A percentile compares a stretch with the other conserved stretches of the same genome.
phyloP scores from a whole-genome alignment of 1,140 invertebrate species.

The Neodiprion pinetum region DNA sequence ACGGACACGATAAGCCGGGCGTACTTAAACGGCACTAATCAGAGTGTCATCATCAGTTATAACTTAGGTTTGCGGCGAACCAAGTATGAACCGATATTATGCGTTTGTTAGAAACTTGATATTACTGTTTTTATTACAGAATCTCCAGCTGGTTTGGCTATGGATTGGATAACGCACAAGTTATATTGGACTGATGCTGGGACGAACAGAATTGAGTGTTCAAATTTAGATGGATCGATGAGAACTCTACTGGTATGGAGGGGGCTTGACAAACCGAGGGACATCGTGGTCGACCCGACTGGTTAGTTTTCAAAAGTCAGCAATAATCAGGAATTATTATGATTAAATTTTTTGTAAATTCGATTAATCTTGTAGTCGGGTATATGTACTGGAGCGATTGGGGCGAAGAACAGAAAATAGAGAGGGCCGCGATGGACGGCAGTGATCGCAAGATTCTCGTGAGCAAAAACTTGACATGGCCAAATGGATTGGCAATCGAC shows the following conservation, averaged over 20 bases:
- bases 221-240: slow-evolving; percentile 79
- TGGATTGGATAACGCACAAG: slow-evolving; percentile 87
- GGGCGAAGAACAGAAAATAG: slow-evolving; percentile 82
- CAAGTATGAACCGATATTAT: neutral
- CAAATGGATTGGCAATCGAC: slow-evolving; percentile 85
- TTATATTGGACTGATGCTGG: slow-evolving; percentile 90
- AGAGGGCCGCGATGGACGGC: slow-evolving; percentile 89
- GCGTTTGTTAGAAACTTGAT: neutral
- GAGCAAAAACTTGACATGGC: slow-evolving; percentile 76
- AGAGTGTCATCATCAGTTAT: slow-evolving; percentile 70
- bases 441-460: slow-evolving; percentile 71
- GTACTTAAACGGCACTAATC: slow-evolving; percentile 77
- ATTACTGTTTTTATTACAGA: slow-evolving; percentile 53
- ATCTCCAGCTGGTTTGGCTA: slow-evolving; percentile 77
- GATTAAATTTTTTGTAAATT: slow-evolving; percentile 22
- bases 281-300: slow-evolving; percentile 84
- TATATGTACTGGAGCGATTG: slow-evolving; percentile 91
- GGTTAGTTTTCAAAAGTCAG: slow-evolving; percentile 50
- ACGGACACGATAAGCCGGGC: slow-evolving; percentile 82
- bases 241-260: slow-evolving; percentile 80
- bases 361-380: slow-evolving; percentile 62
- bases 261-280: slow-evolving; percentile 81
- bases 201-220: slow-evolving; percentile 82
- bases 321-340: neutral
- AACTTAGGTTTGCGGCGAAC: slow-evolving; percentile 68